Conservation (phyloP, 2,113 vertebrate species). For the Tichodroma muraria region DNA sequence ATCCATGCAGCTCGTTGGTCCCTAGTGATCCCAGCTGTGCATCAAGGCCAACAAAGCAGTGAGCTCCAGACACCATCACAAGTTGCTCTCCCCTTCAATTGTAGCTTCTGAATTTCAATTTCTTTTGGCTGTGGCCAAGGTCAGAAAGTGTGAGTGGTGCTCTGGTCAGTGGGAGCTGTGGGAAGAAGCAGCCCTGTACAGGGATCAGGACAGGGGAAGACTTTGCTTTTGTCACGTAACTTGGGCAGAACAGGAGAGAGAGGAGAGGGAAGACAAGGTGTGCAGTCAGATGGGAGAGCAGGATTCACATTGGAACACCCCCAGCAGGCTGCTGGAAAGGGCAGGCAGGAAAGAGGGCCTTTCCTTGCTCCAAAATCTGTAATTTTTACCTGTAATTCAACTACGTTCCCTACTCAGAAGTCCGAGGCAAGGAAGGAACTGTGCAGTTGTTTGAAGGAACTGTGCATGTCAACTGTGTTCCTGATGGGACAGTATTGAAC, state of each 20-base stretch:
- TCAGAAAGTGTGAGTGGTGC: neutral
- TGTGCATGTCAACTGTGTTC: neutral
- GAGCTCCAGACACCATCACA: neutral
- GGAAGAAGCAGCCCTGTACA: neutral
- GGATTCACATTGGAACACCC: accelerated
- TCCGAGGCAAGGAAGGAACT: neutral
- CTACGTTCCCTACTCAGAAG: neutral
- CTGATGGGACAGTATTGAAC: neutral
- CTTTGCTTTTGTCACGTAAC: neutral
- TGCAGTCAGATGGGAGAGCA: neutral
- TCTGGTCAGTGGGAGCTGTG: neutral
- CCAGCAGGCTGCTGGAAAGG: neutral
- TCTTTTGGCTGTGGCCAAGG: neutral
- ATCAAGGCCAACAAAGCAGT: neutral
- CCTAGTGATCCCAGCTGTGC: neutral
- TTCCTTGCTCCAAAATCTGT: neutral
- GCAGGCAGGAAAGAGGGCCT: neutral
- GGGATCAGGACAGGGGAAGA: neutral
- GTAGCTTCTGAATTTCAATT: neutral
- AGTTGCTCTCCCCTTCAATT: neutral
- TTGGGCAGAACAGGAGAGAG: no score
- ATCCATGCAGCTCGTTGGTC: neutral
- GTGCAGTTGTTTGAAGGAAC: neutral
- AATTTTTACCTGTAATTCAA: neutral
- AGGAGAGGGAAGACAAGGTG: no score